phyloP scores from a whole-genome alignment of 23 tunicate genomes.

The Phallusia fumigata region DNA sequence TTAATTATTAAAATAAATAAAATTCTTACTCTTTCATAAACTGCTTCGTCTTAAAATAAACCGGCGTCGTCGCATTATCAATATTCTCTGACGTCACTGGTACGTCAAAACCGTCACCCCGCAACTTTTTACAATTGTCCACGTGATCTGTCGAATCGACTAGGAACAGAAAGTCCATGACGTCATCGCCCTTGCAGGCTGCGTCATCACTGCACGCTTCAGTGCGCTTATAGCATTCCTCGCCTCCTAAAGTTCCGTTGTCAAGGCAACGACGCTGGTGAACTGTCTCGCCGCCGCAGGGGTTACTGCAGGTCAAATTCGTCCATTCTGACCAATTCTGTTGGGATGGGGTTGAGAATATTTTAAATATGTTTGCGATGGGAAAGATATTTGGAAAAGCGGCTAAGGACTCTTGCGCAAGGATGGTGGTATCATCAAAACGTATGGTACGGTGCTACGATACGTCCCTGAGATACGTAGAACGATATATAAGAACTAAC shows the following conservation, averaged over 20 bases:
- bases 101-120: neutral
- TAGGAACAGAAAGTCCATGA: conserved; percentile 62
- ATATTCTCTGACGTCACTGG: conserved; percentile 36
- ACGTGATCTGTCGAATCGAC: conserved; percentile 77
- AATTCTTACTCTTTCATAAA: conserved; percentile 41
- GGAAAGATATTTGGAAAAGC: too few relatives aligned
- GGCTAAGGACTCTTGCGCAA: too few relatives aligned
- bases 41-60: conserved; percentile 45
- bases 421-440: too few relatives aligned
- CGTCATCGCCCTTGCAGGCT: conserved; percentile 21
- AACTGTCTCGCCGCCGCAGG: conserved; percentile 18
- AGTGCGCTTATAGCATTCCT: conserved; percentile 8
- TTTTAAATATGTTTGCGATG: too few relatives aligned
- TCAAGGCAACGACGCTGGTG: conserved; percentile 16
- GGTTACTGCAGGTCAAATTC: conserved; percentile 4
- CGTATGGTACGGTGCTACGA: too few relatives aligned
- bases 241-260: neutral
- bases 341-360: neutral
- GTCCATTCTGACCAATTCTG: conserved; percentile 46
- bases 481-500: neutral
- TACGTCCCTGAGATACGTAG: too few relatives aligned
- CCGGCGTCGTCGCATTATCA: conserved; percentile 49
- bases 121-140: conserved; percentile 50
- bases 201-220: conserved; percentile 32
- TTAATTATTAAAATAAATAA: too few relatives aligned